Evolutionary conservation across 2,888 invertebrate genomes (phyloP).

Genomic region (Caradrina clavipalpis): DNA sequence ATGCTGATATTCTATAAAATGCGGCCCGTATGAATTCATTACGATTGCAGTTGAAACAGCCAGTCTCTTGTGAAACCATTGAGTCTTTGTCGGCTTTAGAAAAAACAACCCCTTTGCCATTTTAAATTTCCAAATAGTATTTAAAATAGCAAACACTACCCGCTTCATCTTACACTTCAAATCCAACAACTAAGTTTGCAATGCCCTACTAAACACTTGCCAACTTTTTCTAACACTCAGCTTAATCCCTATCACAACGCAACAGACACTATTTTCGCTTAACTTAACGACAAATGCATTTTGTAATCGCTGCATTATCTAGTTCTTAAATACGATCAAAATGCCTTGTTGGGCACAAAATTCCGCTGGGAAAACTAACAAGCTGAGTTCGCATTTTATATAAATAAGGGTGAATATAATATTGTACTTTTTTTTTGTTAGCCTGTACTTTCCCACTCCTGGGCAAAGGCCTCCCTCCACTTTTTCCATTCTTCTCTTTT

Average conservation of each 20-base stretch:
- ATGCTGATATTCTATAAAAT: too few relatives aligned
- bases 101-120: too few relatives aligned
- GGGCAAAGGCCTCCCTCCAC: too few relatives aligned
- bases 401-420: constrained; percentile 40
- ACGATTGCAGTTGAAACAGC: too few relatives aligned
- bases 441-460: too few relatives aligned
- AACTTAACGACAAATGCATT: constrained; percentile 29
- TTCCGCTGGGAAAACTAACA: constrained; percentile 59
- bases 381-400: constrained; percentile 49
- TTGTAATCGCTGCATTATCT: constrained; percentile 60
- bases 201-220: constrained; percentile 74
- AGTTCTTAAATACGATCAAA: constrained; percentile 70
- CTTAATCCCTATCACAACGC: constrained; percentile 62
- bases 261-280: constrained; percentile 53
- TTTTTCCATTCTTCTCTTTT: too few relatives aligned
- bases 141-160: neutral
- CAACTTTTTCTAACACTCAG: constrained; percentile 66
- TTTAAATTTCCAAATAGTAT: too few relatives aligned
- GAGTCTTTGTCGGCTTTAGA: too few relatives aligned
- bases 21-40: too few relatives aligned
- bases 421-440: too few relatives aligned
- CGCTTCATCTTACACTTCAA: constrained; percentile 55
- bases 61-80: too few relatives aligned
- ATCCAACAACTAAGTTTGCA: constrained; percentile 67
- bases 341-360: constrained; percentile 68